phyloP scores from a whole-genome alignment of 2,113 vertebrate species.

The Vulpes lagopus region DNA sequence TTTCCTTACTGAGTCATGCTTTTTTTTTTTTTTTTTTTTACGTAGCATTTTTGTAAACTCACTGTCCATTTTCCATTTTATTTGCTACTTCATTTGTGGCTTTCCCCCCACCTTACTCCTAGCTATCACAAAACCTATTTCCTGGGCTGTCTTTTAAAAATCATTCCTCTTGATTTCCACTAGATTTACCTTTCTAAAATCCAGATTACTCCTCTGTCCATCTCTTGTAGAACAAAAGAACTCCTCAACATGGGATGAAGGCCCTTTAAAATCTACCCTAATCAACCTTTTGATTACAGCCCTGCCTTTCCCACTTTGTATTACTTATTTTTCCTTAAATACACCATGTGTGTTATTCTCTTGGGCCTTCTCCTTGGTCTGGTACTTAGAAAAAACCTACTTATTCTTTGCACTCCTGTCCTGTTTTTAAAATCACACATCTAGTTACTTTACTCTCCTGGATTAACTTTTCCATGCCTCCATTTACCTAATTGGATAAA shows the following conservation, averaged over 20 bases:
- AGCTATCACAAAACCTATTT: constrained; percentile 9
- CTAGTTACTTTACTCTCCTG: neutral
- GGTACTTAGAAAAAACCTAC: neutral
- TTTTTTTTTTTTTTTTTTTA: constrained; percentile 12
- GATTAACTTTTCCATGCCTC: neutral
- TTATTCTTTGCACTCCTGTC: neutral
- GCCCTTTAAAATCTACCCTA: neutral
- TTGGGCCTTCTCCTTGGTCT: neutral
- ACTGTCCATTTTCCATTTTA: neutral
- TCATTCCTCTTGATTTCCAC: constrained; percentile 7
- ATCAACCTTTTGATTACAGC: neutral
- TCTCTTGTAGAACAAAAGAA: neutral
- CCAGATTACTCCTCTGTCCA: neutral
- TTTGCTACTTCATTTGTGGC: neutral
- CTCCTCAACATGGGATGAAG: neutral
- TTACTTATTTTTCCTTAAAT: neutral
- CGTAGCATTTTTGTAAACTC: neutral
- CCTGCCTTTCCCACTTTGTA: neutral
- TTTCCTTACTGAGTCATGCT: neutral
- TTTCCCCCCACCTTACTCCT: neutral
- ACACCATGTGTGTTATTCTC: neutral
- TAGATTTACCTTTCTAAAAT: constrained; percentile 21
- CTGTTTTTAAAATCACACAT: neutral
- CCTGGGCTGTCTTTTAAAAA: neutral
- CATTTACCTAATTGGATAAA: neutral